A percentile compares a stretch with the other conserved stretches of the same genome.
Conservation (phyloP, 2,113 vertebrate species). For the Numenius arquata region DNA sequence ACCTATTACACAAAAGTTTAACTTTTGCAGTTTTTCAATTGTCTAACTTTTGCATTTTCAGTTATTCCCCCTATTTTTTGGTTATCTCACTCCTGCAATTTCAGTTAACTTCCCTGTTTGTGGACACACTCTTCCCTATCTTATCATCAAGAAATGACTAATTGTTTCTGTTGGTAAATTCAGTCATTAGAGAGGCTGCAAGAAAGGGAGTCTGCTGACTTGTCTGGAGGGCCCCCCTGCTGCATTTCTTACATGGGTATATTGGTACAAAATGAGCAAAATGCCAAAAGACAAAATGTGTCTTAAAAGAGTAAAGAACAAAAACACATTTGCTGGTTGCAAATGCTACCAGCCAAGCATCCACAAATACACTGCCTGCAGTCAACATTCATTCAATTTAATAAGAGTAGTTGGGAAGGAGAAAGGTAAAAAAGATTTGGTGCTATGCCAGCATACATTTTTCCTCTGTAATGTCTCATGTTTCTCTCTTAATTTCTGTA, state of each 20-base stretch:
- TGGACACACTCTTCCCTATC: no score
- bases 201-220: not conserved
- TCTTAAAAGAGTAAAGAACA: not conserved
- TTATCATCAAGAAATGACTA: not conserved
- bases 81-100: no score
- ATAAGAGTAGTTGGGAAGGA: not conserved
- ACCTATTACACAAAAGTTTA: no score
- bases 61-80: no score
- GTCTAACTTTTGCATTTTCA: no score
- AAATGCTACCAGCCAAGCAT: not conserved
- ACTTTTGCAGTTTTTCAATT: no score
- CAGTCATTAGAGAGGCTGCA: not conserved
- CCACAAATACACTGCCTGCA: not conserved
- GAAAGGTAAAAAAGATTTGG: not conserved
- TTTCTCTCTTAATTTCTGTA: constrained; percentile 14
- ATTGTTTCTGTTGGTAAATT: not conserved
- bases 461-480: not conserved
- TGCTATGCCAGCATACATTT: not conserved
- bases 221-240: not conserved
- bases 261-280: not conserved
- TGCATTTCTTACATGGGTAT: not conserved
- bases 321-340: not conserved
- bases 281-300: not conserved
- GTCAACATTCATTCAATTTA: not conserved
- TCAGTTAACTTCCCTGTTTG: no score